Evolutionary conservation across 2,888 invertebrate species (phyloP).

Genomic region (Philhelius pedissequus): DNA sequence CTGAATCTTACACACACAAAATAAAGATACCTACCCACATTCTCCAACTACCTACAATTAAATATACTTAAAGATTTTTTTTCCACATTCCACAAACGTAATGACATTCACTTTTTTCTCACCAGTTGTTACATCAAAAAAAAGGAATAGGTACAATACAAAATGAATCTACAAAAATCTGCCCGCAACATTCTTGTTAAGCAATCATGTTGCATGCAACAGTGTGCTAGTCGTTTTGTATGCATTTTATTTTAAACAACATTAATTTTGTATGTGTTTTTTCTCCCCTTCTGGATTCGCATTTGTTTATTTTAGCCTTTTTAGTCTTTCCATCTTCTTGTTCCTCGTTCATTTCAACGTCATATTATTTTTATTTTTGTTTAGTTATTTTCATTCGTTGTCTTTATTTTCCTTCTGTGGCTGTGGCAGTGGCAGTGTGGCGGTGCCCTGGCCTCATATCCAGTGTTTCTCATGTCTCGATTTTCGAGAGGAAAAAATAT

Average conservation of each 20-base stretch:
- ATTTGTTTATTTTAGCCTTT: constrained; percentile 35
- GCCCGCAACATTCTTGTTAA: background rate
- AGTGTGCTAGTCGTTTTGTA: background rate
- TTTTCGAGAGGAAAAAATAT: constrained; percentile 16
- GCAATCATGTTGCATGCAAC: constrained; percentile 5
- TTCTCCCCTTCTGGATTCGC: background rate
- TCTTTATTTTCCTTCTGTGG: constrained; percentile 20
- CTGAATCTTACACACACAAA: no score
- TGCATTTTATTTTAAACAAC: background rate
- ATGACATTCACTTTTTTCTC: background rate
- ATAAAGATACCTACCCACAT: background rate
- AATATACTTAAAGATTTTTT: background rate
- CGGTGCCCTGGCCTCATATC: constrained; percentile 27
- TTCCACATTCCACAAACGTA: background rate
- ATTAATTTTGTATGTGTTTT: constrained; percentile 21
- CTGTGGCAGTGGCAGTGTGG: constrained; percentile 12
- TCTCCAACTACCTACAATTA: background rate
- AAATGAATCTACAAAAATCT: background rate
- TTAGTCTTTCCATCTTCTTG: constrained; percentile 7
- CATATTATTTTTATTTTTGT: constrained; percentile 39
- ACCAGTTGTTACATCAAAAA: background rate
- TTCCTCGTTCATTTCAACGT: constrained; percentile 45
- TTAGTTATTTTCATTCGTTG: constrained; percentile 31
- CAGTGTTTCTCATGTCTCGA: constrained; percentile 55
- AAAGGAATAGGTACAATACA: background rate